These are phyloP conservation scores for Rutilus rutilus DNA, from an alignment of 2,113 vertebrate species.

Conservation along the genomic window DNA sequence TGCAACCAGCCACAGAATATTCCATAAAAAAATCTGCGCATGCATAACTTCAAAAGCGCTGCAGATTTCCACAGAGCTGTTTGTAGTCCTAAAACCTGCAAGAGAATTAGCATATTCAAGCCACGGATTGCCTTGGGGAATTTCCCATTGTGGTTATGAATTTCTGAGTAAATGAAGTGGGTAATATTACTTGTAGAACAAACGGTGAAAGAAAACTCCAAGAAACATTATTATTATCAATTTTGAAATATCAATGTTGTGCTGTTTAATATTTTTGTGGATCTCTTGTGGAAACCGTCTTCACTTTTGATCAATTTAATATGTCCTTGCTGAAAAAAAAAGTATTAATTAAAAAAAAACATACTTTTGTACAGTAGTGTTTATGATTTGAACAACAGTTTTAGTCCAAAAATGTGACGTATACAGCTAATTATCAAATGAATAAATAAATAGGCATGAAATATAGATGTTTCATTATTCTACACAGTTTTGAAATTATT, in stretches of 20 bases:
- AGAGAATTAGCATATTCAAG: background rate
- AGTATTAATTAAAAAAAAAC: no score
- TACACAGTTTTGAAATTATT: background rate
- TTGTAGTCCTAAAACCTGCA: constrained; percentile 8
- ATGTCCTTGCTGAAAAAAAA: no score
- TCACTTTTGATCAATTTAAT: no score
- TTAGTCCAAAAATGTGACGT: background rate
- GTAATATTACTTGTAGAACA: no score
- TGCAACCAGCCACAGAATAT: background rate
- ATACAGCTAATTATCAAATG: background rate
- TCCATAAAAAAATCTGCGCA: background rate
- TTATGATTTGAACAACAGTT: background rate
- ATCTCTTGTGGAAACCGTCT: no score
- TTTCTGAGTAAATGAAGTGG: background rate
- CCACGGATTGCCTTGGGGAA: background rate
- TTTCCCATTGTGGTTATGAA: background rate
- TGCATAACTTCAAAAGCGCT: background rate
- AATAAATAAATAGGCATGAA: background rate
- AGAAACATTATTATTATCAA: no score
- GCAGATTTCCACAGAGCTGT: background rate
- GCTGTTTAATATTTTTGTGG: no score
- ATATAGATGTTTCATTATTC: background rate
- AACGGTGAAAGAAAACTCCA: background rate
- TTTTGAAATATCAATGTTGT: background rate
- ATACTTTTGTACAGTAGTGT: background rate